Conservation (phyloP, 2,113 vertebrate species). For the Eptesicus fuscus region DNA sequence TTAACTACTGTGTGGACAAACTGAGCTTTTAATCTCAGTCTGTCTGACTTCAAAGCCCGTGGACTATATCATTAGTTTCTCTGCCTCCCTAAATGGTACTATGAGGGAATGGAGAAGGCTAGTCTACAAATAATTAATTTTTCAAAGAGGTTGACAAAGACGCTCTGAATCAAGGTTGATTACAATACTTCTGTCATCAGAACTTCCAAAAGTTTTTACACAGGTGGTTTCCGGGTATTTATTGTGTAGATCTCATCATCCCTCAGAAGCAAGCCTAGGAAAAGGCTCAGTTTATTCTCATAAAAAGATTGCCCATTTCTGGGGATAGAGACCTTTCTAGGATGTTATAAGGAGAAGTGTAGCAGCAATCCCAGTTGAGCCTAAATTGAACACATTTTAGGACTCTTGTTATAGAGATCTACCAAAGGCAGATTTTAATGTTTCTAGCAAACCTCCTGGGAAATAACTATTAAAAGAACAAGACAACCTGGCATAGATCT, state of each 20-base stretch:
- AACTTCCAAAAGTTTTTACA: background rate
- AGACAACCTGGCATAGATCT: background rate
- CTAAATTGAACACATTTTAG: background rate
- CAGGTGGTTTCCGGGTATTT: background rate
- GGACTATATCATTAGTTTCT: background rate
- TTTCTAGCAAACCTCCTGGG: background rate
- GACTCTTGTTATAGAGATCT: background rate
- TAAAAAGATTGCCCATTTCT: background rate
- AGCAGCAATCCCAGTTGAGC: background rate
- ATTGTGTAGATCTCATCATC: background rate
- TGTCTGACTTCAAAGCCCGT: background rate
- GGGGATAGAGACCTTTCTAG: background rate
- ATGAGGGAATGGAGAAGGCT: background rate
- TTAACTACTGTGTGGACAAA: background rate
- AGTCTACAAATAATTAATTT: background rate
- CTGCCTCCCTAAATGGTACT: background rate
- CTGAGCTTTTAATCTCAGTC: background rate
- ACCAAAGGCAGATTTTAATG: background rate
- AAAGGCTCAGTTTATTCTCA: background rate
- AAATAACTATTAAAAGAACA: conserved; percentile 8
- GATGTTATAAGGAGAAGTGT: background rate
- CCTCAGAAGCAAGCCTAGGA: background rate
- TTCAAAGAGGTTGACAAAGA: background rate
- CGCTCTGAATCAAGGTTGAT: background rate
- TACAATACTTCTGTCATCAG: background rate